Conservation (phyloP, 2,797 vertebrate species). For the Pachyuromys duprasi region DNA sequence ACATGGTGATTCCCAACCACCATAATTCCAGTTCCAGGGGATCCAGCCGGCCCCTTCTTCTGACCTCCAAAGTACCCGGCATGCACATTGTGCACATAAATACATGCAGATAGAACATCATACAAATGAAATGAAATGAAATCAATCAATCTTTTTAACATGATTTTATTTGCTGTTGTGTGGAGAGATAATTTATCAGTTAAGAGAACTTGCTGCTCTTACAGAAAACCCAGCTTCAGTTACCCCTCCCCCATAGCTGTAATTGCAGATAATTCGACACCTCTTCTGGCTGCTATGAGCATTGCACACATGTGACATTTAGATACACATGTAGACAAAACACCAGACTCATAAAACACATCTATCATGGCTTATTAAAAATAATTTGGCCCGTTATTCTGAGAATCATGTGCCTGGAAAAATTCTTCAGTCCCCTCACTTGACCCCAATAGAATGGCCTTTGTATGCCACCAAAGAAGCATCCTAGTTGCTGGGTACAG, state of each 20-base stretch:
- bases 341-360: not conserved
- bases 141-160: not conserved
- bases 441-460: conserved; percentile 61
- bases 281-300: not conserved
- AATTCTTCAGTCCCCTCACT: conserved; percentile 18
- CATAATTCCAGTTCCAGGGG: not conserved
- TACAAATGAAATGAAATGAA: not conserved
- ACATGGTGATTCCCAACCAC: not conserved
- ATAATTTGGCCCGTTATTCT: conserved; percentile 56
- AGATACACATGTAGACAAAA: not conserved
- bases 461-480: conserved; percentile 61
- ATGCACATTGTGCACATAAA: not conserved
- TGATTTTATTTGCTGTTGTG: not conserved
- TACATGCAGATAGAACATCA: not conserved
- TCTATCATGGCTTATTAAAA: not conserved
- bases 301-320: not conserved
- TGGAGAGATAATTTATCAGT: not conserved
- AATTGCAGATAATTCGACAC: not conserved
- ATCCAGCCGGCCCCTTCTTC: not conserved
- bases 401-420: not conserved
- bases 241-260: not conserved
- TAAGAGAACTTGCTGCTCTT: not conserved
- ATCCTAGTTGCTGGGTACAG: not conserved
- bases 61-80: not conserved
- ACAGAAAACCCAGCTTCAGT: not conserved